Conservation (phyloP, 2,797 vertebrate genomes). For the Mico argentatus region DNA sequence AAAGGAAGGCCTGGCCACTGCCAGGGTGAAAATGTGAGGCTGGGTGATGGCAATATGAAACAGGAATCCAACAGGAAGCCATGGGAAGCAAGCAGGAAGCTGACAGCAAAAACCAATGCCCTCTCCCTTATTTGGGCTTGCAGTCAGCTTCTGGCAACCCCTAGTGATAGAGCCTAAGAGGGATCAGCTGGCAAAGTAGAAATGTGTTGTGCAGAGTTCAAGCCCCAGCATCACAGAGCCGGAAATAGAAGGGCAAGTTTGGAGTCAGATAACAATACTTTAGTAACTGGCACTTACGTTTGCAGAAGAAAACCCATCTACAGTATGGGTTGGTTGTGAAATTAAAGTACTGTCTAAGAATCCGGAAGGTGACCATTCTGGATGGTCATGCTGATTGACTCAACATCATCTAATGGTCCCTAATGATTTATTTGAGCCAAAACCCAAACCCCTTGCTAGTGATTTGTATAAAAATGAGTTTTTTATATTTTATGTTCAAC, state of each 20-base stretch:
- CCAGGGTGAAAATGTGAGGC: background rate
- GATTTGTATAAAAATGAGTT: slow-evolving; percentile 41
- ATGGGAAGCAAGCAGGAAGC: slow-evolving; percentile 9
- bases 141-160: background rate
- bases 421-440: slow-evolving; percentile 30
- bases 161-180: background rate
- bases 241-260: background rate
- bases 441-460: slow-evolving; percentile 23
- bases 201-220: background rate
- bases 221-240: background rate
- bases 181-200: background rate
- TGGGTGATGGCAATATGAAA: background rate
- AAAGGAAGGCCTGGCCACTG: background rate
- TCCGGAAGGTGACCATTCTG: background rate
- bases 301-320: slow-evolving; percentile 21
- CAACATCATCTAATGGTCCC: background rate
- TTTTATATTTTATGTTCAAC: slow-evolving; percentile 39
- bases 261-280: background rate
- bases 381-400: background rate
- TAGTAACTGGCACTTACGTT: background rate
- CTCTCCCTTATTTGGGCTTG: background rate
- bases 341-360: slow-evolving; percentile 17
- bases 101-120: background rate
- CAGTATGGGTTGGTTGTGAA: background rate
- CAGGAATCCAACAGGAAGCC: background rate